phyloP scores from a whole-genome alignment of 2,888 invertebrate species.

The Dasysyrphus albostriatus region DNA sequence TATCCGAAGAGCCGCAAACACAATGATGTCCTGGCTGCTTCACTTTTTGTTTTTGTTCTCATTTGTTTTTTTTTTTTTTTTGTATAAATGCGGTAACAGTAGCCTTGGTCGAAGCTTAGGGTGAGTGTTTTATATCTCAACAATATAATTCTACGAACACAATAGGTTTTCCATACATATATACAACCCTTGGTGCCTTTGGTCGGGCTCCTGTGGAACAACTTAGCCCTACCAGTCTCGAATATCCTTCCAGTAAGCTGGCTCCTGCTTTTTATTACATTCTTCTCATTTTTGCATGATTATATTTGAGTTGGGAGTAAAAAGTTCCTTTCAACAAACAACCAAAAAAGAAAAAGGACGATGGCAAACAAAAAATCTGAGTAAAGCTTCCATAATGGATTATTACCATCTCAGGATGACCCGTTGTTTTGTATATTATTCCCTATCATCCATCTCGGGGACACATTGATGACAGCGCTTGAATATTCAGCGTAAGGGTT shows the following conservation, averaged over 20 bases:
- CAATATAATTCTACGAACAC: slow-evolving; percentile 33
- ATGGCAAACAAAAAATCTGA: slow-evolving; percentile 40
- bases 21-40: slow-evolving; percentile 20
- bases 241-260: slow-evolving; percentile 13
- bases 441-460: slow-evolving; percentile 61
- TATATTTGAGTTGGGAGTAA: slow-evolving; percentile 28
- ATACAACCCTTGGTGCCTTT: slow-evolving; percentile 30
- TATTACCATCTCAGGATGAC: slow-evolving; percentile 72
- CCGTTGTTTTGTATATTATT: slow-evolving; percentile 65
- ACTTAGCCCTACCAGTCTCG: slow-evolving; percentile 6
- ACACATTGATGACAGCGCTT: slow-evolving; percentile 69
- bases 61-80: background rate
- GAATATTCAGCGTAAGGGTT: slow-evolving; percentile 63
- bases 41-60: background rate
- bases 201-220: slow-evolving; percentile 21
- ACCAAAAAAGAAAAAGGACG: background rate
- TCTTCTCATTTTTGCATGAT: slow-evolving; percentile 36
- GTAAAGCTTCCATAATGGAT: slow-evolving; percentile 65
- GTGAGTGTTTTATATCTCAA: slow-evolving; percentile 38
- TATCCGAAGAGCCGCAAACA: slow-evolving; percentile 4
- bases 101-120: slow-evolving; percentile 15
- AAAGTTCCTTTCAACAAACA: slow-evolving; percentile 33
- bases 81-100: slow-evolving; percentile 23
- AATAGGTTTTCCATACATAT: slow-evolving; percentile 18
- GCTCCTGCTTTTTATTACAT: slow-evolving; percentile 19